Evolutionary conservation across 2,797 vertebrate species (phyloP), one percentile per base, ranked within the genome.

Genomic region (Oreonectes daqikongensis): DNA sequence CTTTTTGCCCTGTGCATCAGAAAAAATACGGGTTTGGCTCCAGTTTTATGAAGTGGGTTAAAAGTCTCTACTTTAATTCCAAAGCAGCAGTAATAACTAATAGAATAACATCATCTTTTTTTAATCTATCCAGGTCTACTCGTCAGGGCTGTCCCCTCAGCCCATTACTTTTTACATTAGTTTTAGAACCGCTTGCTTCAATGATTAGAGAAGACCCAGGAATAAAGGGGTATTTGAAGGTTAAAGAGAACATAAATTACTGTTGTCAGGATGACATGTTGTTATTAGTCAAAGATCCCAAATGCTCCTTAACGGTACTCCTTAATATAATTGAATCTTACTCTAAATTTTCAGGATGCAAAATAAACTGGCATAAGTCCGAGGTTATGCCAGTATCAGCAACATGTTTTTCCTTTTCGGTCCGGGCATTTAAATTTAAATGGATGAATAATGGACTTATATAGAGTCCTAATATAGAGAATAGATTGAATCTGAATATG

Each of bases 231-330:
- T 69, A 17, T 5, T 20, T 48, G 74, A 38, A 7, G 65, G 28
- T 20, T 40, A 55, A 14, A 77, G 65, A 44, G 24, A 77, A 28
- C 53, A 69, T 6, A 69, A 46, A 57, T 40, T 57, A 38, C 24
- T 59, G 12, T 38, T 75, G 12, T 59, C 67, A 42, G 63, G 38
- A 67, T 53, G 63, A 71, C 32, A 71, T 59, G n/a, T 57, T 71
- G 35, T 4, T 71, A 2, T 1, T 71, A 44, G 22, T 57, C 59
- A 26, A 40, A 59, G 32, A 71, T 5, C 15, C 35, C 2, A 38
- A 22, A 40, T 5, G 38, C 44, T 70, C 52, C 1, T 57, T 71
- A 26, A 35, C 32, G 44, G 2, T 26, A 40, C 52, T 44, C 2
- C 38, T 59, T 26, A 35, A 71, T 24, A 7, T 24, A 2, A 70